A percentile compares a stretch with the other conserved stretches of the same genome.
Conservation (phyloP, 2,888 invertebrate genomes). For the Callyntrura sp. region DNA sequence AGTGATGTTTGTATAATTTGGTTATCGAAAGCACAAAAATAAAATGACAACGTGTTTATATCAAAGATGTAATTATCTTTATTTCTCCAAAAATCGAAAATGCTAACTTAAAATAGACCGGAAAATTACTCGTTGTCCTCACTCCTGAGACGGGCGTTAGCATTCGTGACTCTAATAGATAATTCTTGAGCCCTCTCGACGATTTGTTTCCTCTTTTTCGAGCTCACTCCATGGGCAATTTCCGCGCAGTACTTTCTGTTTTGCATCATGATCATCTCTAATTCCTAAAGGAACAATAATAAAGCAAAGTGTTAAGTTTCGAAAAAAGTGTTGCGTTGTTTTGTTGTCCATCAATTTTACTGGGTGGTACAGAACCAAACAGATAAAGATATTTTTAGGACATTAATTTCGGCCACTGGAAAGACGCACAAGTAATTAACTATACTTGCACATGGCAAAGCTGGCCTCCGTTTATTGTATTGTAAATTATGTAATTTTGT, state of each 20-base stretch:
- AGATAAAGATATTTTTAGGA: slow-evolving; percentile 23
- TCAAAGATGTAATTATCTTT: slow-evolving; percentile 71
- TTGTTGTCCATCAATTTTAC: slow-evolving; percentile 24
- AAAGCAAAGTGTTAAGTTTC: background rate
- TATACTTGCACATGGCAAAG: slow-evolving; percentile 64
- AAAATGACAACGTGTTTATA: slow-evolving; percentile 1
- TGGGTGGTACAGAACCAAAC: background rate
- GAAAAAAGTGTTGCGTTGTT: background rate
- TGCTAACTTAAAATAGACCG: slow-evolving; percentile 68
- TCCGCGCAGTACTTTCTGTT: slow-evolving; percentile 99
- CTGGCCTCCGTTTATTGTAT: slow-evolving; percentile 60
- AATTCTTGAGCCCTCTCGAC: slow-evolving; percentile 99
- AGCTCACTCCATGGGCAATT: slow-evolving; percentile 98
- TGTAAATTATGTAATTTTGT: slow-evolving; percentile 1
- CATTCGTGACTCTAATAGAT: slow-evolving; percentile 98
- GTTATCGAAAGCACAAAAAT: background rate
- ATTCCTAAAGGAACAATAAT: slow-evolving; percentile 89
- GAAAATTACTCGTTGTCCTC: slow-evolving; percentile 98
- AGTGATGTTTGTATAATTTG: background rate
- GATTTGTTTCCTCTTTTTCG: slow-evolving; percentile 98
- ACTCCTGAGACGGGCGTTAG: slow-evolving; percentile 97
- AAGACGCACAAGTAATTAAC: slow-evolving; percentile 63
- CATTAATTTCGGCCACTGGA: slow-evolving; percentile 64
- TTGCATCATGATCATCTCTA: slow-evolving; percentile 99
- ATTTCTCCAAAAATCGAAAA: slow-evolving; percentile 57